Base-by-base conservation (phyloP, 2,113 vertebrate genomes). In the Peromyscus leucopus region DNA sequence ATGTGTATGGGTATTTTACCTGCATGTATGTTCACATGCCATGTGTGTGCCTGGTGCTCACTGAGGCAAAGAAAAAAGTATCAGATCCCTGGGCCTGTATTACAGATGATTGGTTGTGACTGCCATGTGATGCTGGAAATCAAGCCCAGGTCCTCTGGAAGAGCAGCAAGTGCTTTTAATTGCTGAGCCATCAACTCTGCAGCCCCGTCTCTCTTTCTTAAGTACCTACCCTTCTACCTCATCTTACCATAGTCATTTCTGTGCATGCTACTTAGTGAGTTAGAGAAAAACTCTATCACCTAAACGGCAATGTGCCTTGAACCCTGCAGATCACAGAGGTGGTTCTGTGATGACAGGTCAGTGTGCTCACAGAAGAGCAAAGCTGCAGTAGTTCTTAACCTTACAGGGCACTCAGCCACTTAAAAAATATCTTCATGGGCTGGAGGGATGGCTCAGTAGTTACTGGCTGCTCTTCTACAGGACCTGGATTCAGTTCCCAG, bases 271-370 rank as follows among this genome's bases (percentile, higher is more conserved):
- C 55, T 75, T 17, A 89, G 24, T 16, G 90, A 71, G 17, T 75
- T 65, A 88, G 88, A 69, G 65, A 83, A 92, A 90, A 74, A 67
- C 48, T 57, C 28, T 26, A 97, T 71, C 80, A 97, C 83, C 61
- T 90, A 80, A 92, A 90, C 42, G 84, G 93, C 86, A 91, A n/a
- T 1, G 11, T 75, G 33, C 12, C 46, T 63, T 72, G 61, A 28
- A 28, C 65, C 91, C 26, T 46, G 51, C 16, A 82, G 88, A 90
- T 57, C 63, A 7, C 57, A 13, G 48, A 28, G 89, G 22, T 67
- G 46, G 42, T 48, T 69, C 87, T 88, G 75, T 72, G 74, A 86
- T 28, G 96, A 91, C 4, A 95, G 95, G 28, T 57, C 26, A 72
- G 39, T 11, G 65, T 17, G 33, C 31, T 67, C 39, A 72, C 67